phyloP scores from a whole-genome alignment of 2,888 invertebrate genomes.

The Agrotis clavis region DNA sequence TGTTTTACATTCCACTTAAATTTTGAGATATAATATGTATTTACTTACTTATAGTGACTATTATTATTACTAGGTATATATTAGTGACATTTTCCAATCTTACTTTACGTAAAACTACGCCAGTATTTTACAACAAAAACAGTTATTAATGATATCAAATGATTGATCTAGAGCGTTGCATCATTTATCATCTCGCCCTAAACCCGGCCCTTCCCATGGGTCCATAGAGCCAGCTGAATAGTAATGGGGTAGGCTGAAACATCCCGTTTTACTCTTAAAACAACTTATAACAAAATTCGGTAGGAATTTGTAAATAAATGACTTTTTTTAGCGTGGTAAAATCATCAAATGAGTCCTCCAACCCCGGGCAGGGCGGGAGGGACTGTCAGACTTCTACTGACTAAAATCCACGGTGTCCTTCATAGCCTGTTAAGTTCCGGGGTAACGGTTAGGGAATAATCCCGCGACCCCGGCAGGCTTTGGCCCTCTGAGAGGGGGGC shows the following conservation, averaged over 20 bases:
- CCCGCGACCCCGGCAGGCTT: no score
- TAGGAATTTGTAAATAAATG: background rate
- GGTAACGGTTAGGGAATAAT: no score
- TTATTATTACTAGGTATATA: no score
- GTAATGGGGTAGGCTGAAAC: constrained; percentile 42
- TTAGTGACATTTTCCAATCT: background rate
- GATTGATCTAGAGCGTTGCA: constrained; percentile 47
- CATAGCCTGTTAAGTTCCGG: no score
- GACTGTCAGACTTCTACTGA: no score
- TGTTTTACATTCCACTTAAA: background rate
- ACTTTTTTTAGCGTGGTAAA: no score
- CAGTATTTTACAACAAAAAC: constrained; percentile 37
- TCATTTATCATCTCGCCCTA: constrained; percentile 47
- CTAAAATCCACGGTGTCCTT: no score
- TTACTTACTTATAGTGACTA: no score
- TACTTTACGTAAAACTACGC: background rate
- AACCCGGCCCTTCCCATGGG: constrained; percentile 31
- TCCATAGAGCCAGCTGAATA: constrained; percentile 38
- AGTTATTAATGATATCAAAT: constrained; percentile 57
- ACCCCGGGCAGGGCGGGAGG: no score
- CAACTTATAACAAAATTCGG: background rate
- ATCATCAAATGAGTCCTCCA: no score
- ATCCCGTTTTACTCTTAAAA: constrained; percentile 6
- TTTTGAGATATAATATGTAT: no score
- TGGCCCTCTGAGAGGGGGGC: no score